phyloP scores from a whole-genome alignment of 2,888 invertebrate genomes.

The Deilephila elpenor region DNA sequence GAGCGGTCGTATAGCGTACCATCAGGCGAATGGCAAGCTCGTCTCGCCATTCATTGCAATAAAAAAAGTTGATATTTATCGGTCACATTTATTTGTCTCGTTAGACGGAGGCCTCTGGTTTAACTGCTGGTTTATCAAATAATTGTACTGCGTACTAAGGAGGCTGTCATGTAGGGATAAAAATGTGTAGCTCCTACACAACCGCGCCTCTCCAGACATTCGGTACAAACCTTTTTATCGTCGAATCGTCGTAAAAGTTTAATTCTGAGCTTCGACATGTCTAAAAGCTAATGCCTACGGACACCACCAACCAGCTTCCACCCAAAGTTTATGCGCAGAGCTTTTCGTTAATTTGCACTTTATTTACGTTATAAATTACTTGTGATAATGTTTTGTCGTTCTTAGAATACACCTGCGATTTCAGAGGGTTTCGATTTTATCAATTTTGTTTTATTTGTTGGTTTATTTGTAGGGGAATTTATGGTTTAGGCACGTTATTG shows the following conservation, averaged over 20 bases:
- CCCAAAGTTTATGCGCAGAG: slow-evolving; percentile 36
- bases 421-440: not conserved
- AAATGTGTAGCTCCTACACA: slow-evolving; percentile 13
- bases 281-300: slow-evolving; percentile 58
- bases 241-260: slow-evolving; percentile 61
- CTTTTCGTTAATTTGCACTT: slow-evolving; percentile 54
- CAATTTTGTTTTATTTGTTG: not conserved
- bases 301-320: slow-evolving; percentile 58
- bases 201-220: not conserved
- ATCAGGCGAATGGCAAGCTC: too few relatives aligned
- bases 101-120: too few relatives aligned
- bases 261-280: slow-evolving; percentile 66
- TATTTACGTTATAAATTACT: slow-evolving; percentile 47
- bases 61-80: too few relatives aligned
- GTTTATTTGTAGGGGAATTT: not conserved
- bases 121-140: too few relatives aligned
- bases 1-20: too few relatives aligned
- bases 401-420: slow-evolving; percentile 19
- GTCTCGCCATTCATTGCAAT: too few relatives aligned
- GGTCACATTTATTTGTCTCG: too few relatives aligned
- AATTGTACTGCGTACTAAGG: too few relatives aligned
- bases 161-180: not conserved
- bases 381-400: slow-evolving; percentile 30
- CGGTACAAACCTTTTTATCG: slow-evolving; percentile 61
- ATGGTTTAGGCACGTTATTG: not conserved